phyloP scores from a whole-genome alignment of 2,888 invertebrate species.

The Sarcophaga subvicina region DNA sequence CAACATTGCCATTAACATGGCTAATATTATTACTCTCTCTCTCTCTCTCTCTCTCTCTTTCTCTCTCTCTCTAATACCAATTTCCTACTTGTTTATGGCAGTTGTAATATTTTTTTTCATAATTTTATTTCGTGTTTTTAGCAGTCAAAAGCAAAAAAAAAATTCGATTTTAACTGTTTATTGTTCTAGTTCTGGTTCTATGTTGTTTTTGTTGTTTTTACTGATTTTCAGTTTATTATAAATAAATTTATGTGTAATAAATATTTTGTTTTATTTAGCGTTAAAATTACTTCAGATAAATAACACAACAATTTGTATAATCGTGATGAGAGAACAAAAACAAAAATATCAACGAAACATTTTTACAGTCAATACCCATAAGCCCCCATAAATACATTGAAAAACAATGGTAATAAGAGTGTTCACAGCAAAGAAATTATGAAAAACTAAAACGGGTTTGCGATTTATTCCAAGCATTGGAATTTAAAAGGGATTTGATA shows the following conservation, averaged over 20 bases:
- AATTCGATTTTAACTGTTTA: neutral
- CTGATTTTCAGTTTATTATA: conserved; percentile 56
- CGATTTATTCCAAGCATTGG: too few species aligned
- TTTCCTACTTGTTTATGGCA: conserved; percentile 42
- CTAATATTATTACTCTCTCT: neutral
- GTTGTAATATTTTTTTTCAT: conserved; percentile 37
- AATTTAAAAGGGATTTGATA: too few species aligned
- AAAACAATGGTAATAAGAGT: neutral
- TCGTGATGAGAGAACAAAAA: conserved; percentile 25
- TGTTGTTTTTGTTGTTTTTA: conserved; percentile 6
- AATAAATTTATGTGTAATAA: conserved; percentile 63
- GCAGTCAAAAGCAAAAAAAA: neutral
- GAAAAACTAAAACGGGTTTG: too few species aligned
- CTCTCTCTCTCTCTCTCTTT: neutral
- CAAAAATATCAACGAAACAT: neutral
- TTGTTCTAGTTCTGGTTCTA: neutral
- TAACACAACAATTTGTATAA: conserved; percentile 61
- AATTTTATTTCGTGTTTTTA: neutral
- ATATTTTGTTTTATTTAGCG: conserved; percentile 69
- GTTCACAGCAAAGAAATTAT: neutral
- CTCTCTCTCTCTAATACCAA: neutral
- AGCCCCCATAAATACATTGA: neutral
- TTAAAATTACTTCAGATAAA: conserved; percentile 68
- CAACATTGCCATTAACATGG: neutral
- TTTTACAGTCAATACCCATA: neutral